Base-by-base conservation (phyloP, 2,888 invertebrate genomes). In the Diachrysia chrysitis region DNA sequence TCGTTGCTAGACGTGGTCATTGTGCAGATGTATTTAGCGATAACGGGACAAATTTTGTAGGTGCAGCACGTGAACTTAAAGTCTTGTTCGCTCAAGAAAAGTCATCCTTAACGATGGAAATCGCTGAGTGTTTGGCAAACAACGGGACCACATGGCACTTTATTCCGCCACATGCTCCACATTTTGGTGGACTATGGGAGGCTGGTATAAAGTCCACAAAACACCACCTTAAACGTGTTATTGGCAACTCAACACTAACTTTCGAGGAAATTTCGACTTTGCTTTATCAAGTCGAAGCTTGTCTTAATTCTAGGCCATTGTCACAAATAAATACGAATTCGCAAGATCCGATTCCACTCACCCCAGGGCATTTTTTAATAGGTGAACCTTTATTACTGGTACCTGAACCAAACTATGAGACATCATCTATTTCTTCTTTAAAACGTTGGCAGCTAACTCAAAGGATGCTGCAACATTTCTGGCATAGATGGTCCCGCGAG, bases 321-420 rank as follows among this genome's bases (percentile, higher is more conserved):
- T 48, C 46, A 12, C 37, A 55, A n/a, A 35, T 63, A 7, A 35
- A 25, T 35, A 35, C 35, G 29, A 55, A 69, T 42, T 48, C 70
- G 21, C 25, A 62, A 7, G 58, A 64, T 7, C 66, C 63, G 9
- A 35, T 61, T 2, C 69, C 73, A 16, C 25, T 79, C 16, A 79
- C 76, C 0, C 73, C 76, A 23, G 76, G 76, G 16, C 73, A 79
- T 57, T 65, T 71, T 63, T 60, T 78, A 16, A 35, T 78, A 35
- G 71, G 73, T 21, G 71, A 73, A 56, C 71, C 79, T 10, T 56
- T 75, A n/a, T 48, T 76, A 14, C 42, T 66, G 6, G 51, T 63
- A 17, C 72, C 75, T 9, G 73, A 79, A 19, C 12, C 21, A 10
- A 69, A 71, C 51, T 71, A 64, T 48, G 69, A 69, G 51, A 57